Base-by-base conservation (phyloP, 2,888 invertebrate species). In the Seladonia tumulorum region DNA sequence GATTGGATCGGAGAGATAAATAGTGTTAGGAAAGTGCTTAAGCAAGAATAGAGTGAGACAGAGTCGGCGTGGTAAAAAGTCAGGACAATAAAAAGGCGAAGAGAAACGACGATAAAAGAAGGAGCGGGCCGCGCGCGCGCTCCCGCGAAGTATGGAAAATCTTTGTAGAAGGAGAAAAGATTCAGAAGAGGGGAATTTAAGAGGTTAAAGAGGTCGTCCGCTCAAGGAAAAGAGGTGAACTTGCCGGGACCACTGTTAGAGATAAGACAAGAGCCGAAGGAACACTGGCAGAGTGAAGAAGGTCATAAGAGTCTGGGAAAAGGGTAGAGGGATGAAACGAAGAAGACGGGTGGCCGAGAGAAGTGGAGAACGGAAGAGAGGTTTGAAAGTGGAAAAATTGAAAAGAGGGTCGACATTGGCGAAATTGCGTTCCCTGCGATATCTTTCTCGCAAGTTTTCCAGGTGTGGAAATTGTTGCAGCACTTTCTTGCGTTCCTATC, bases 221-320 rank as follows among this genome's bases (percentile, higher is more conserved):
- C 68, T 68, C 22, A 29, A 39, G 68, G 68, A 12, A 68, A 68
- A 39, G 68, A 68, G 68, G 35, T 68, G 68, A 68, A 68, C 68
- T 68, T 68, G 39, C 22, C 39, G 22, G 68, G 22, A 68, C 68
- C 39, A 68, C 68, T 68, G 68, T 68, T 68, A 39, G 22, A 68
- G 68, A 68, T 68, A 68, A 39, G 68, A 68, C 68, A 39, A 68
- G 68, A 68, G 68, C 35, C 22, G 35, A 18, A 68, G 22, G 39
- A 68, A 68, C 68, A 7, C 18, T 63, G 63, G 63, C 16, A 39
- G 68, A 68, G 68, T 12, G 39, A 68, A 68, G 68, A 35, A 68
- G 39, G 39, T 35, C 39, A 22, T 22, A 68, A 68, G 68, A 68
- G 68, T 22, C 39, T 68, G 39, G 39, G 22, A 12, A 35, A n/a